Evolutionary conservation across 2,888 invertebrate species (phyloP), one percentile per base, ranked within the genome.

Genomic region (Calameuta filiformis): DNA sequence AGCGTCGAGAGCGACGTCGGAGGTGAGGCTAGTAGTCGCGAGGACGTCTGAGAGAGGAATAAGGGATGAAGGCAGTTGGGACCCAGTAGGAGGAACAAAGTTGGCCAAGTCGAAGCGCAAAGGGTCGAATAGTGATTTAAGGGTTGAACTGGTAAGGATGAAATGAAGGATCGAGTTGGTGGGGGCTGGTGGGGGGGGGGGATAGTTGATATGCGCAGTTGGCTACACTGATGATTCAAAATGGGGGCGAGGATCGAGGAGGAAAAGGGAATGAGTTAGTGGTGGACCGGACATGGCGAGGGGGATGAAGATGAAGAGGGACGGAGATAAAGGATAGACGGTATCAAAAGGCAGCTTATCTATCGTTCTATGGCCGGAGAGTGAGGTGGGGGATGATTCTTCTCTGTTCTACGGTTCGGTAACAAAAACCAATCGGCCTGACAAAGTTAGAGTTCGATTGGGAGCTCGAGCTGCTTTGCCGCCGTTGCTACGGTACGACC

Each of bases 401-500:
- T 81, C 81, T 76, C 79, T 80, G 83, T 15, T 33, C 81, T 82
- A 79, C 79, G 81, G 77, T 79, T 82, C 37, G 79, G 80, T 73
- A 83, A 84, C 83, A 84, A 86, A 86, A 85, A 86, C 82, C 86
- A 86, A 86, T 86, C 86, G 83, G 83, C 82, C 84, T 85, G 85
- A 86, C 86, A 85, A 86, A 85, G 86, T 86, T 86, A 84, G 83
- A 82, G 82, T 87, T 87, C 87, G 85, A 88, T 87, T 85, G 81
- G 83, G 79, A 81, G 56, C 1, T 23, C 56, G 23, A 56, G 56
- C 56, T 56, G 56, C 56, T 56, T 2, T 9, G 56, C 2, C 56
- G 2, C 23, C 23, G 40, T 23, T 56, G 40, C 40, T 23, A 23
- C 23, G 56, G 56, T 56, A 56, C 6, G 23, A 9, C 0, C 23